Evolutionary conservation across 2,113 vertebrate genomes (phyloP), one percentile per base, ranked within the genome.

Genomic region (Micronisus gabar): DNA sequence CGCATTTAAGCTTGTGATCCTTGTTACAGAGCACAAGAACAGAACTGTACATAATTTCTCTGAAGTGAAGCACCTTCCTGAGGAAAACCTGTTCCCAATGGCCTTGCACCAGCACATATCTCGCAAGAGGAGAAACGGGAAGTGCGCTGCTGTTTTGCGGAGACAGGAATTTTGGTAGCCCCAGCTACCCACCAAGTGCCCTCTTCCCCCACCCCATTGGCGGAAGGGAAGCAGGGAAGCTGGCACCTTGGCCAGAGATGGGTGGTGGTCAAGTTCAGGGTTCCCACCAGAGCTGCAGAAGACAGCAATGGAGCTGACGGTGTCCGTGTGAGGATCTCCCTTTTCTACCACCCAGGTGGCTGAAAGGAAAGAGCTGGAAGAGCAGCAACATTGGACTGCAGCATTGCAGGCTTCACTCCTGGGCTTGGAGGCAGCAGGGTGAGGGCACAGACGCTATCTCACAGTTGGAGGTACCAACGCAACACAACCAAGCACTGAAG

Each of bases 351-450:
- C 11, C 26, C 1, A 0, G 6, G 34, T 5, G 10, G 15, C 22
- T 38, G 34, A 72, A 76, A 47, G 16, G 12, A 11, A 38, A 78
- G 70, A 72, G 59, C 26, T 73, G 58, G 22, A 47, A 38, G 23
- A 78, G 41, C 30, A 78, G 38, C 4, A 1, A 13, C 5, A 0
- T 9, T 1, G 0, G 15, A 36, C 25, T 8, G 36, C 30, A 70
- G n/a, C 55, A 45, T 11, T 1, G 0, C 43, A 22, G n/a, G 22
- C 15, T 82, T 45, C n/a, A 8, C 22, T 40, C 40, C 45, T 12
- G 15, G 30, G 20, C 40, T 65, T 1, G 0, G 58, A 86, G 18
- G 19, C 38, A 71, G 43, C n/a, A 63, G 10, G 11, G 23, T 40
- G 38, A 59, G 3, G 17, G 19, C 38, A 50, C 26, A 43, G 56